These are phyloP conservation scores for Anarsia innoxiella DNA, from an alignment of 2,888 invertebrate species.

Conservation along the genomic window DNA sequence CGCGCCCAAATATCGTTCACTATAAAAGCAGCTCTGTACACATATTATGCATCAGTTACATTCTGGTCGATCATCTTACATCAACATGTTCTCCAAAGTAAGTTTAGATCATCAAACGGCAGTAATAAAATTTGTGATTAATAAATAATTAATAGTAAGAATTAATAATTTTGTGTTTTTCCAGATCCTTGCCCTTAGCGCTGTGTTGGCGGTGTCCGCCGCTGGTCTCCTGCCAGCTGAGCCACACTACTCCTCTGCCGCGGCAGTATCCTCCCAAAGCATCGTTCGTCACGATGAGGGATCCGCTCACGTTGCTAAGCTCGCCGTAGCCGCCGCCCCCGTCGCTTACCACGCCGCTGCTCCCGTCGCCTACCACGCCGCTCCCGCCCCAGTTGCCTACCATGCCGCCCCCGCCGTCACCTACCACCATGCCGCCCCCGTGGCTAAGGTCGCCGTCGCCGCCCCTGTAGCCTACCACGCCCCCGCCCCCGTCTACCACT, in stretches of 20 bases:
- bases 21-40: constrained; percentile 12
- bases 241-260: constrained; percentile 19
- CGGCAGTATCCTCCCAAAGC: constrained; percentile 48
- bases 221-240: constrained; percentile 31
- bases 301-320: background rate
- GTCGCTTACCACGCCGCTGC: constrained; percentile 23
- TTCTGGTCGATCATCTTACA: constrained; percentile 7
- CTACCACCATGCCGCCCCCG: constrained; percentile 24
- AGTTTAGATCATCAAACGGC: no score
- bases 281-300: constrained; percentile 39
- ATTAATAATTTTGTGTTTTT: no score
- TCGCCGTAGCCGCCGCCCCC: constrained; percentile 19
- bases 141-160: no score
- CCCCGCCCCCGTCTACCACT: constrained; percentile 25
- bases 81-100: constrained; percentile 25
- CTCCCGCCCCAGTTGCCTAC: constrained; percentile 24
- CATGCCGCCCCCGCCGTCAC: constrained; percentile 28
- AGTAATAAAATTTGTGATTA: no score
- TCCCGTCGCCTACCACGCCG: constrained; percentile 23
- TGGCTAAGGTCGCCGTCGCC: constrained; percentile 22
- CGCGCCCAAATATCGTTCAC: constrained; percentile 9
- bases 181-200: constrained; percentile 50
- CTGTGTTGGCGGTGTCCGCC: constrained; percentile 52
- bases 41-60: constrained; percentile 14
- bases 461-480: constrained; percentile 32